Base-by-base conservation (phyloP, 2,888 invertebrate species). In the Cephalotes varians region DNA sequence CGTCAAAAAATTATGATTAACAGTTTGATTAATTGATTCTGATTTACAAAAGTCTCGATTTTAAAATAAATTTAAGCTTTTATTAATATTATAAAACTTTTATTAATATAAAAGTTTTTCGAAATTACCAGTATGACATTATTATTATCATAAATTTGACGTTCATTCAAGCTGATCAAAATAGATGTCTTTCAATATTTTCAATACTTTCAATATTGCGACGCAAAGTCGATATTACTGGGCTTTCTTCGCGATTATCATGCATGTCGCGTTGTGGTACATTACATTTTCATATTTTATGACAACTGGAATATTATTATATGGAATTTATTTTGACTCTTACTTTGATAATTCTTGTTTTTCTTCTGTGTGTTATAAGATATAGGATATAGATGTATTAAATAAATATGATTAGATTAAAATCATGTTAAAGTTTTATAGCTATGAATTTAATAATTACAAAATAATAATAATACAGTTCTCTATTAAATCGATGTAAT, bases 211-310 rank as follows among this genome's bases (percentile, higher is more conserved):
- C 44, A 58, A 74, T 65, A 31, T 18, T 79, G 56, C 71, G 77
- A 79, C 71, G 34, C 34, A 79, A 79, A 79, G 34, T 79, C 77
- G 71, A 79, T 79, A 67, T 77, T 77, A 37, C 72, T 12, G 34
- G 34, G 77, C 7, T 79, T 58, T 79, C 71, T 79, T 58, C 56
- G 18, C 77, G 71, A 79, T 79, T 79, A 79, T 76, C 51, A 67
- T 47, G 51, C 71, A 58, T 47, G 71, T 58, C 65, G 51, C 37
- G 65, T 64, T 44, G 28, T 71, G 71, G 56, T 10, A 21, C 77
- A 71, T 71, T 71, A 58, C 10, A 79, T 79, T 77, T 71, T 79
- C 44, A 58, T 56, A 71, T 21, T 71, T 79, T 79, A 71, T 79
- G 56, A 79, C 47, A 79, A 58, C 71, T 79, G 9, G 56, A 58